These are phyloP conservation scores for Cassiopea andromeda DNA, from an alignment of 30 jellyfish, hydroid and myxozoan species.

Conservation along the genomic window DNA sequence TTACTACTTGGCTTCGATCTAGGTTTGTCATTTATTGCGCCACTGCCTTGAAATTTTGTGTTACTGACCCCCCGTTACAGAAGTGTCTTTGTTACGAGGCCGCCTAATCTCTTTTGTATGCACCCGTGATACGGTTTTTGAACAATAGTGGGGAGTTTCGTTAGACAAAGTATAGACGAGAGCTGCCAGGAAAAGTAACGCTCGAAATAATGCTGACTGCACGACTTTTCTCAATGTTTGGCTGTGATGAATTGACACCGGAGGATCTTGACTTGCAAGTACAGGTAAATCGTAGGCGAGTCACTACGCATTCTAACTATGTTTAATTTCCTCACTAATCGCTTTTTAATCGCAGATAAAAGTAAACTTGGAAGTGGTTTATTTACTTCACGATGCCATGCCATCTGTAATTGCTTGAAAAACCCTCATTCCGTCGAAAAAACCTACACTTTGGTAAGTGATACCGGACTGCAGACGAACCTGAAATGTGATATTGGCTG, in stretches of 20 bases:
- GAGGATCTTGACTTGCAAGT: constrained; percentile 74
- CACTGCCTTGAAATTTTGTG: not conserved
- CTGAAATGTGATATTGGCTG: too few species aligned
- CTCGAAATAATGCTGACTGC: constrained; percentile 42
- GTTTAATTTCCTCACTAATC: not conserved
- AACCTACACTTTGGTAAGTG: too few species aligned
- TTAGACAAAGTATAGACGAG: not conserved
- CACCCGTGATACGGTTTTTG: constrained; percentile 1
- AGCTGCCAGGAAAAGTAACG: constrained; percentile 1
- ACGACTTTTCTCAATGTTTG: constrained; percentile 45
- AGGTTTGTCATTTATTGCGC: too few species aligned
- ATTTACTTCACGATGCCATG: too few species aligned
- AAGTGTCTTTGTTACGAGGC: constrained; percentile 53
- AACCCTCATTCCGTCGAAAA: too few species aligned
- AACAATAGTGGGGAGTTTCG: not conserved
- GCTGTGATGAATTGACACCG: constrained; percentile 50
- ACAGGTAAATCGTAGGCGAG: not conserved
- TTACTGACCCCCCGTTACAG: constrained; percentile 40
- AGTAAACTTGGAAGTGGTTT: too few species aligned
- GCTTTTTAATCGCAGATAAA: not conserved
- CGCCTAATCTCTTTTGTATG: constrained; percentile 1
- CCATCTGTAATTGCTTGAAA: too few species aligned
- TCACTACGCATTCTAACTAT: not conserved
- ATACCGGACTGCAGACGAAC: too few species aligned
- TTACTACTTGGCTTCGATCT: too few species aligned